phyloP scores from a whole-genome alignment of 2,113 vertebrate species.

The Burhinus oedicnemus region DNA sequence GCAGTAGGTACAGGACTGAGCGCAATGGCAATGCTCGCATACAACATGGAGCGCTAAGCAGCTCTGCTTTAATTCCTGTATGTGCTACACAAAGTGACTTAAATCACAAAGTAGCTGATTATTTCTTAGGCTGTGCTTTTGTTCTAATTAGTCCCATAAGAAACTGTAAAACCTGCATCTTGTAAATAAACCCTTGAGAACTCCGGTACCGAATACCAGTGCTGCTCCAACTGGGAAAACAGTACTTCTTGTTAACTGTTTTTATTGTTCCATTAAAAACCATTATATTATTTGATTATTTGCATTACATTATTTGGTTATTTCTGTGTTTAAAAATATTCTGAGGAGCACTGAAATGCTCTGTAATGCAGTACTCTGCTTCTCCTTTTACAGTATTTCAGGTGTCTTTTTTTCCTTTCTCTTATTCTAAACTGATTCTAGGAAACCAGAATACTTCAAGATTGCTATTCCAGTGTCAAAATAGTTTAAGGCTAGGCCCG shows the following conservation, averaged over 20 bases:
- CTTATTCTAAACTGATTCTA: not conserved
- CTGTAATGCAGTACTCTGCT: not conserved
- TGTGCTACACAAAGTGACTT: too few species aligned
- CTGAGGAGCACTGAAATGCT: not conserved
- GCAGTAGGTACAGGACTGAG: not conserved
- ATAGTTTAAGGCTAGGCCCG: not conserved
- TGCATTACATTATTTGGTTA: not conserved
- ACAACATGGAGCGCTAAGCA: accelerated
- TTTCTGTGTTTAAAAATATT: not conserved
- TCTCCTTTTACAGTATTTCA: not conserved
- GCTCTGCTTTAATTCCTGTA: not conserved
- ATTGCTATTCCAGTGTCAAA: not conserved
- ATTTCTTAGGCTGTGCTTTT: not conserved
- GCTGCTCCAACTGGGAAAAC: not conserved
- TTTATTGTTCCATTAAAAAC: not conserved
- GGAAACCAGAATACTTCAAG: not conserved
- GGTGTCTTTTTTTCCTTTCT: not conserved
- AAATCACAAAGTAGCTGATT: not conserved
- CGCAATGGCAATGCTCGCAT: accelerated
- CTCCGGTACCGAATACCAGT: not conserved
- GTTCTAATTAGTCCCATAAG: not conserved
- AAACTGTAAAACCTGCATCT: not conserved
- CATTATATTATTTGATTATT: not conserved
- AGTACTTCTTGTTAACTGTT: not conserved
- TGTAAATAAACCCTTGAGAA: not conserved